phyloP scores from a whole-genome alignment of 1,140 invertebrate genomes.

The Lysiphlebus fabarum region DNA sequence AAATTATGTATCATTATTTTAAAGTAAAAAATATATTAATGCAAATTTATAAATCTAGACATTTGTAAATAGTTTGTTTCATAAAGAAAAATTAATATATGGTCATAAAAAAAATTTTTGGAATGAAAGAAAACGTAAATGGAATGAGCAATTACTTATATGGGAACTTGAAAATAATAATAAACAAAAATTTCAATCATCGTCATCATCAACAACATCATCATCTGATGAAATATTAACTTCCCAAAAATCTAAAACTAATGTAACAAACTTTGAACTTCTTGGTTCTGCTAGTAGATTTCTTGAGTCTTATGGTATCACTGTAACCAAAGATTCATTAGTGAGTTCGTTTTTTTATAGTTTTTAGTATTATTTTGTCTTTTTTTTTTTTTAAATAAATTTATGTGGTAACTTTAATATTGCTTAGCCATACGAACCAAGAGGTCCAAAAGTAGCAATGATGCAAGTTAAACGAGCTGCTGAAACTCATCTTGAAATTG shows the following conservation, averaged over 20 bases:
- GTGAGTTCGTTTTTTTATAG: no score
- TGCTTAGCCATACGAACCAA: no score
- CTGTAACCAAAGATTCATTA: no score
- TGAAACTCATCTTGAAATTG: constrained; percentile 13
- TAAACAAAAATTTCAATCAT: constrained; percentile 1
- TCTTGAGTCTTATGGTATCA: no score
- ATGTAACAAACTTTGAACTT: no score
- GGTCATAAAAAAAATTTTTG: constrained; percentile 29
- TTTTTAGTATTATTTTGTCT: no score
- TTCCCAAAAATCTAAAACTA: neutral
- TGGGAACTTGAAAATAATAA: constrained; percentile 21
- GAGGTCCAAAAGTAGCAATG: no score
- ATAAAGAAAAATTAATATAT: constrained; percentile 26
- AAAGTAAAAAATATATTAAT: neutral
- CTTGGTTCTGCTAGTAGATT: no score
- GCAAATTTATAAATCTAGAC: constrained; percentile 14
- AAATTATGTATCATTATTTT: neutral
- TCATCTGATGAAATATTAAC: constrained; percentile 22
- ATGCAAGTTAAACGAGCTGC: neutral
- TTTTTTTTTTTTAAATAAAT: no score
- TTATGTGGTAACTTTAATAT: no score
- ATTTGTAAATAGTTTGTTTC: constrained; percentile 14
- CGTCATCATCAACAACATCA: neutral
- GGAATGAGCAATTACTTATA: constrained; percentile 25
- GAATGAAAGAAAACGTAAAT: constrained; percentile 29